A percentile compares a stretch with the other conserved stretches of the same genome.
Evolutionary conservation across 1,140 invertebrate genomes (phyloP).

Genomic region (Chironomus tepperi): DNA sequence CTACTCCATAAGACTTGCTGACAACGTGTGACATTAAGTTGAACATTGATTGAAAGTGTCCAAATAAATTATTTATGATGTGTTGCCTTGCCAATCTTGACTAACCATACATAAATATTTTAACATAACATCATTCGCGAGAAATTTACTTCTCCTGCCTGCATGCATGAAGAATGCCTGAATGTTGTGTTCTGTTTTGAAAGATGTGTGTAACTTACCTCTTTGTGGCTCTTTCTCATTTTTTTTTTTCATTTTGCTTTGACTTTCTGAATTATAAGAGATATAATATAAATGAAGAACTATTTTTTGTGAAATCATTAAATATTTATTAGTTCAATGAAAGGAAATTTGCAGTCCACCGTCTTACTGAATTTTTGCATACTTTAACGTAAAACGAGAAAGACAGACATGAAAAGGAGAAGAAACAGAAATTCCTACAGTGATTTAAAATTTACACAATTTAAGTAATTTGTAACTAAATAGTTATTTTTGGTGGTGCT

Average conservation of each 20-base stretch:
- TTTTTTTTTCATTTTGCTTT: too few relatives aligned
- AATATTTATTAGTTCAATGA: conserved; percentile 15
- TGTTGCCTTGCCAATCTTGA: conserved; percentile 7
- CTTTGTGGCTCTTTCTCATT: not conserved
- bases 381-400: not conserved
- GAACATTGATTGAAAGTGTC: conserved; percentile 22
- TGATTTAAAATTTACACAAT: conserved; percentile 7
- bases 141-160: conserved; percentile 6
- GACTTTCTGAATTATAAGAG: not conserved
- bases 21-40: conserved; percentile 21
- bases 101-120: not conserved
- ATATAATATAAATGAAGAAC: not conserved
- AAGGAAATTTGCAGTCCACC: not conserved
- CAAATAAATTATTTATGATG: conserved; percentile 24
- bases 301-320: conserved; percentile 9
- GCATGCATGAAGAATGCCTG: too few relatives aligned
- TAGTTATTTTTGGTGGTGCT: not conserved
- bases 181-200: too few relatives aligned
- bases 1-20: not conserved
- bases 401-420: not conserved
- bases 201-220: not conserved
- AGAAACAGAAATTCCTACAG: not conserved
- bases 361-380: not conserved
- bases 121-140: conserved; percentile 6
- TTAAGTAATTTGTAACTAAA: conserved; percentile 14